Evolutionary conservation across 2,888 invertebrate genomes (phyloP).

Genomic region (Amiota mariae): DNA sequence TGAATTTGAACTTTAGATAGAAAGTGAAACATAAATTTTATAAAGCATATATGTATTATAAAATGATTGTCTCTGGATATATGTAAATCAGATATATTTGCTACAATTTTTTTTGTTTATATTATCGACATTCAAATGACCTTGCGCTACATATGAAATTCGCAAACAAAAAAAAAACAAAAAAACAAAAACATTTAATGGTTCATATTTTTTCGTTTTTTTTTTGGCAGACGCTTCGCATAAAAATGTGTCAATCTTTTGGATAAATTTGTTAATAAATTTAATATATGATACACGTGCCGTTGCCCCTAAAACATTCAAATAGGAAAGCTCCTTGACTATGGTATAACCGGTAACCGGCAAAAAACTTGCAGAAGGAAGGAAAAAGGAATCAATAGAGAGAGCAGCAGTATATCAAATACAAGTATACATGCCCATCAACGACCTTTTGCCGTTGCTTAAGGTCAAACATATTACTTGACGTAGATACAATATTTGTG

Average conservation of each 20-base stretch:
- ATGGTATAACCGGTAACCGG: neutral
- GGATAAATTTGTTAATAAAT: neutral
- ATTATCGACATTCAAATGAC: slow-evolving; percentile 62
- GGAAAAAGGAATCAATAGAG: slow-evolving; percentile 5
- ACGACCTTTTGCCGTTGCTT: slow-evolving; percentile 42
- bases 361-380: neutral
- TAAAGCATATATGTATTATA: no score
- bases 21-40: no score
- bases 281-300: neutral
- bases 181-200: no score
- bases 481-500: neutral
- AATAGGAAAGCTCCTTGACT: neutral
- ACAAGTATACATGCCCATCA: slow-evolving; percentile 11
- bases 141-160: slow-evolving; percentile 42
- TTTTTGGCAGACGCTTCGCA: slow-evolving; percentile 9
- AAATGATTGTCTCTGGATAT: no score
- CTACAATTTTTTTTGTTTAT: slow-evolving; percentile 46
- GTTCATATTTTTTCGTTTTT: no score
- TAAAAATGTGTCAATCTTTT: neutral
- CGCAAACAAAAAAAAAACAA: no score
- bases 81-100: no score
- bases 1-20: no score
- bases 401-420: slow-evolving; percentile 47
- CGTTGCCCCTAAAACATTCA: neutral
- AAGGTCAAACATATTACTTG: slow-evolving; percentile 39